A percentile compares a stretch with the other conserved stretches of the same genome.
These are phyloP conservation scores for Calcarius lapponicus DNA, from an alignment of 2,797 vertebrate genomes.

Conservation along the genomic window DNA sequence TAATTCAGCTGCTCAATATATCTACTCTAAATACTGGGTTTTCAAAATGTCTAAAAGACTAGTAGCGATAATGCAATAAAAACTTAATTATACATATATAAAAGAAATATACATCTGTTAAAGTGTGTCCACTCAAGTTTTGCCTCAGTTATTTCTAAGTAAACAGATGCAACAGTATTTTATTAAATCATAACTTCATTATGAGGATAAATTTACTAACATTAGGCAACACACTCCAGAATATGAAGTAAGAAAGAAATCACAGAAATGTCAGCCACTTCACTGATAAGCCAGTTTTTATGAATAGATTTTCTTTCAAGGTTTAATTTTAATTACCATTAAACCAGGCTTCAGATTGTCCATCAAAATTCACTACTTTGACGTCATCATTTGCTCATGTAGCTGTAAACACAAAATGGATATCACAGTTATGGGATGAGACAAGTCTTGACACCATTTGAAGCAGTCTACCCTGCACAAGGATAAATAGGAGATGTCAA, in stretches of 20 bases:
- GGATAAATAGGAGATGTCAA: neutral
- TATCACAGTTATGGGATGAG: neutral
- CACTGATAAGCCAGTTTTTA: neutral
- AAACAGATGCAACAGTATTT: neutral
- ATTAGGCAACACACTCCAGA: neutral
- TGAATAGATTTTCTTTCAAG: neutral
- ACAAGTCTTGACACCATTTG: neutral
- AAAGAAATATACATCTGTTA: neutral
- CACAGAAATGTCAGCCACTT: neutral
- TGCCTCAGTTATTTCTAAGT: neutral
- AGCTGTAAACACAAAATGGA: neutral
- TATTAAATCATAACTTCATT: neutral
- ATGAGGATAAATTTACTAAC: neutral
- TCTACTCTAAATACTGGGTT: accelerated
- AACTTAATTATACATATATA: too few relatives aligned
- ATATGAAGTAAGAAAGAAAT: neutral
- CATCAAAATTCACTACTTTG: neutral
- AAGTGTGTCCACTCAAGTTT: neutral
- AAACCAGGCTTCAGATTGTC: neutral
- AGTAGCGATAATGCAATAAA: neutral
- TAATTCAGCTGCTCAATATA: neutral
- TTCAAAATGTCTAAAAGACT: neutral
- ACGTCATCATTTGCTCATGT: neutral
- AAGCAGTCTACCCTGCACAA: neutral
- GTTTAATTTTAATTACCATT: neutral